Conservation (phyloP, 2,797 vertebrate genomes). For the Sebastes taczanowskii region DNA sequence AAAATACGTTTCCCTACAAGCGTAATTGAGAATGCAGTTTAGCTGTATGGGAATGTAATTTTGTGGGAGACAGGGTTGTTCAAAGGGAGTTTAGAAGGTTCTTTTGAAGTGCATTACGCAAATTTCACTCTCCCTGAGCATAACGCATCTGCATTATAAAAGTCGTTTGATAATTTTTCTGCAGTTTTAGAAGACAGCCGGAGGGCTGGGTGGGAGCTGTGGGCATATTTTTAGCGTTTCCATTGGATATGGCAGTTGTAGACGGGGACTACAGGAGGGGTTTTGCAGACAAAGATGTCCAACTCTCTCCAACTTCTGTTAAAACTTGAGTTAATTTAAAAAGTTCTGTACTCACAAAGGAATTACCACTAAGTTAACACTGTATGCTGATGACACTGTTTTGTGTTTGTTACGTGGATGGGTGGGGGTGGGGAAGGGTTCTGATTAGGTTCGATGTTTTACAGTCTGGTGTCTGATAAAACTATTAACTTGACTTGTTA, state of each 20-base stretch:
- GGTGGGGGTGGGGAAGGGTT: constrained; percentile 43
- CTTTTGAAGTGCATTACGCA: constrained; percentile 6
- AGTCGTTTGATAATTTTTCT: background rate
- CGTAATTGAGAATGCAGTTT: background rate
- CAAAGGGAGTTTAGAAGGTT: constrained; percentile 13
- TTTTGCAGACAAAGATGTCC: constrained; percentile 25
- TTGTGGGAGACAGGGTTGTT: background rate
- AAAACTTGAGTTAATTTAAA: constrained; percentile 48
- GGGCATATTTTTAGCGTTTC: constrained; percentile 25
- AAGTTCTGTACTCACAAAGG: constrained; percentile 45
- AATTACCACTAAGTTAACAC: constrained; percentile 69
- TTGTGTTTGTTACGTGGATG: constrained; percentile 63
- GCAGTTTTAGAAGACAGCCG: constrained; percentile 13
- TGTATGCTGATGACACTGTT: constrained; percentile 75
- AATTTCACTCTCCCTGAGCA: constrained; percentile 19
- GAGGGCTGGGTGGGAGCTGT: constrained; percentile 1
- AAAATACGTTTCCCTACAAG: background rate
- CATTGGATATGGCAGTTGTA: constrained; percentile 21
- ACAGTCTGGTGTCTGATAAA: constrained; percentile 65
- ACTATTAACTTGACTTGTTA: constrained; percentile 67
- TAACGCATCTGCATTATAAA: constrained; percentile 15
- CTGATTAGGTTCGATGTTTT: constrained; percentile 67
- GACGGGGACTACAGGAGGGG: constrained; percentile 5
- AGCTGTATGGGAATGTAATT: background rate
- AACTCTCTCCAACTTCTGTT: constrained; percentile 46